phyloP scores from a whole-genome alignment of 2,888 invertebrate species.

The Nomada ferruginata region DNA sequence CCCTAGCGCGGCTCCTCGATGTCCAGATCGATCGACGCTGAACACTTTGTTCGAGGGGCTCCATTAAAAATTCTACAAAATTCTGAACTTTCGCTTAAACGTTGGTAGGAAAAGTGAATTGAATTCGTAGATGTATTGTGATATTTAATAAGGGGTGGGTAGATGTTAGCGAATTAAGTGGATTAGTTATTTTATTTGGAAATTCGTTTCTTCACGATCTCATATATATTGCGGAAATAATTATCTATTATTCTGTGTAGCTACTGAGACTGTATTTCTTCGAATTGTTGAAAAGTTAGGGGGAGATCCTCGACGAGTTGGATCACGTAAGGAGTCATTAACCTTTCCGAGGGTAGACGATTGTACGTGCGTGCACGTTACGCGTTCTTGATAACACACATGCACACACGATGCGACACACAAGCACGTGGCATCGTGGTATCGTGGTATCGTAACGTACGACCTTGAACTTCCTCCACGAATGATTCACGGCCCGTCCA shows the following conservation, averaged over 20 bases:
- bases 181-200: not conserved
- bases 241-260: too few species aligned
- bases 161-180: not conserved
- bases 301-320: not conserved
- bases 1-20: constrained; percentile 15
- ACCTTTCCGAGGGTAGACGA: constrained; percentile 25
- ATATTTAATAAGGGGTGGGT: not conserved
- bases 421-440: constrained; percentile 58
- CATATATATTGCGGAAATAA: too few species aligned
- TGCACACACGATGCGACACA: constrained; percentile 51
- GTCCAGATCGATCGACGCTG: constrained; percentile 6
- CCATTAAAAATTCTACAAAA: not conserved
- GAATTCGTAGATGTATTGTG: too few species aligned
- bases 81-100: too few species aligned
- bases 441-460: constrained; percentile 65
- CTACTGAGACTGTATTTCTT: too few species aligned
- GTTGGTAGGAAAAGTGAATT: too few species aligned
- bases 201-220: too few species aligned
- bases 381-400: constrained; percentile 67
- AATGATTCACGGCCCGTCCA: constrained; percentile 73
- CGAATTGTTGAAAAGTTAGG: too few species aligned
- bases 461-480: constrained; percentile 72
- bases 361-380: constrained; percentile 46
- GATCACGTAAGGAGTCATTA: not conserved
- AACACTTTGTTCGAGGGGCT: not conserved